Evolutionary conservation across 2,797 vertebrate genomes (phyloP).

Genomic region (Clarias platycephalus): DNA sequence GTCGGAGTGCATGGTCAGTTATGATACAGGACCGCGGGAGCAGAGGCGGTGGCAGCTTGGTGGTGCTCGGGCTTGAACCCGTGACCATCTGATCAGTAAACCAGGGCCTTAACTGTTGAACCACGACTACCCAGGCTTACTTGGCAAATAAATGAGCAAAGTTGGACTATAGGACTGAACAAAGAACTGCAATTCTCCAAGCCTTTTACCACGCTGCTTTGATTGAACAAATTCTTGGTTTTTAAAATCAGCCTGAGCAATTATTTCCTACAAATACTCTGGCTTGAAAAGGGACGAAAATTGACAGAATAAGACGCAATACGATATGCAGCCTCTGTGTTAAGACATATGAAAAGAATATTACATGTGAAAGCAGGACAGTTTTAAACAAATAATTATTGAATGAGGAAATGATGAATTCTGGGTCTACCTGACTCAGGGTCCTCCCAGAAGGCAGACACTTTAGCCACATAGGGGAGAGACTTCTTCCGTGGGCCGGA

Average conservation of each 20-base stretch:
- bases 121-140: background rate
- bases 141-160: background rate
- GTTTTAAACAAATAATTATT: background rate
- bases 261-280: background rate
- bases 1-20: too few relatives aligned
- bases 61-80: too few relatives aligned
- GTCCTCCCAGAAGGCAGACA: constrained; percentile 96
- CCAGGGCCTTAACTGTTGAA: too few relatives aligned
- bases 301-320: background rate
- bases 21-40: too few relatives aligned
- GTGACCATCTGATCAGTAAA: too few relatives aligned
- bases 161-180: background rate
- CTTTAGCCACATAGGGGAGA: constrained; percentile 96
- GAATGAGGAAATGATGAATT: background rate
- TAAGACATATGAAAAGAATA: background rate
- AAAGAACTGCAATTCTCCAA: background rate
- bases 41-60: too few relatives aligned
- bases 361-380: background rate
- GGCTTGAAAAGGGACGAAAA: background rate
- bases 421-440: constrained; percentile 86
- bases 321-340: background rate
- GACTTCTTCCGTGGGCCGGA: constrained; percentile 95
- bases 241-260: background rate
- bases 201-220: background rate
- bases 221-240: background rate